phyloP scores from a whole-genome alignment of 1,140 invertebrate genomes.

The Anadara kagoshimensis region DNA sequence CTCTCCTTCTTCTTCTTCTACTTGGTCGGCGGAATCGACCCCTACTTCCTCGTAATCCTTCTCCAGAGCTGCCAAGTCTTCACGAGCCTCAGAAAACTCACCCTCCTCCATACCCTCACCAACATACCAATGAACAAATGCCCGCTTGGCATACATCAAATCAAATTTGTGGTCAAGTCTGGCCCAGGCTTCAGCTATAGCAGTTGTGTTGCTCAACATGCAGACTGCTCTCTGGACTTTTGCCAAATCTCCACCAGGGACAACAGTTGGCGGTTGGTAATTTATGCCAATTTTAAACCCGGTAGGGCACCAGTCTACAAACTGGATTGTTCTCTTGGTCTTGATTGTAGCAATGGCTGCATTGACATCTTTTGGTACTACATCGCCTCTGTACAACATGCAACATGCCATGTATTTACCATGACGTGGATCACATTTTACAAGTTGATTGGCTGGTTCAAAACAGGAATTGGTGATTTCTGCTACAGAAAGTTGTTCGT shows the following conservation, averaged over 20 bases:
- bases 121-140: conserved; percentile 74
- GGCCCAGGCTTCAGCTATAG: conserved; percentile 80
- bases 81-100: conserved; percentile 83
- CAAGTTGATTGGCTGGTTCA: conserved; percentile 91
- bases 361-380: conserved; percentile 87
- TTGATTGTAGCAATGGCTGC: conserved; percentile 88
- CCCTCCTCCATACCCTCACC: conserved; percentile 80
- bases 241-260: conserved; percentile 77
- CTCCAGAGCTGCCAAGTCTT: conserved; percentile 81
- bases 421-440: conserved; percentile 86
- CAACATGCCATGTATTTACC: conserved; percentile 83
- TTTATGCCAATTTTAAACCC: conserved; percentile 76
- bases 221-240: conserved; percentile 51
- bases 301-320: conserved; percentile 93
- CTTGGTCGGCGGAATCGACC: conserved; percentile 74
- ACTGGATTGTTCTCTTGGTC: conserved; percentile 80
- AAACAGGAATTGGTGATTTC: conserved; percentile 85
- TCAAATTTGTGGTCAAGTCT: conserved; percentile 82
- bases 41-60: conserved; percentile 79
- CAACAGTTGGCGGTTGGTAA: conserved; percentile 78
- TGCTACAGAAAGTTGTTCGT: conserved; percentile 81
- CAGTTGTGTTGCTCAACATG: conserved; percentile 70
- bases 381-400: conserved; percentile 69
- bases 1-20: conserved; percentile 34
- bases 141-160: conserved; percentile 76